phyloP scores from a whole-genome alignment of 1,140 invertebrate species.

The Camponotus pennsylvanicus region DNA sequence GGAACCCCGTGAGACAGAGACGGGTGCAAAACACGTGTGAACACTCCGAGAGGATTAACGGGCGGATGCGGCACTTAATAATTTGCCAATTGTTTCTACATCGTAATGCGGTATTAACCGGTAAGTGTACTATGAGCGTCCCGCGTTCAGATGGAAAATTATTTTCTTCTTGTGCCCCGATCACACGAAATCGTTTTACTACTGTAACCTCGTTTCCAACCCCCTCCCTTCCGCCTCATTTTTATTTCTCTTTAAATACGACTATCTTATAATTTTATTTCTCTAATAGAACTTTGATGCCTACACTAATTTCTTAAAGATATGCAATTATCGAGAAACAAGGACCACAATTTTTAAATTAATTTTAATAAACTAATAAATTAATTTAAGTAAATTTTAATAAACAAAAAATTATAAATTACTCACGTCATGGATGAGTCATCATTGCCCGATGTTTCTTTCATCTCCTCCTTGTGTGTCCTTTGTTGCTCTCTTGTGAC shows the following conservation, averaged over 20 bases:
- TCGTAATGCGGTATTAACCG: constrained; percentile 1
- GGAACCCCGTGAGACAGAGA: constrained; percentile 50
- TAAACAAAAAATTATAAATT: too few relatives aligned
- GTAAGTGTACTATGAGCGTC: constrained; percentile 14
- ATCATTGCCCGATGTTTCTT: too few relatives aligned
- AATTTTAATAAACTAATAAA: too few relatives aligned
- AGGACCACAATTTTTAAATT: too few relatives aligned
- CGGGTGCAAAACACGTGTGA: constrained; percentile 60
- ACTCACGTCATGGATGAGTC: too few relatives aligned
- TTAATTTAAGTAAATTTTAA: too few relatives aligned
- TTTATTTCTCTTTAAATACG: neutral
- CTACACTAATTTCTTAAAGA: neutral
- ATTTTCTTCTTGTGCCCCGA: constrained; percentile 39
- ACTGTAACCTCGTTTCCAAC: neutral
- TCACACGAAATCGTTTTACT: neutral
- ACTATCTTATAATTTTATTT: neutral
- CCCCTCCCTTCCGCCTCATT: neutral
- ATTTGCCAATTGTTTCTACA: constrained; percentile 60
- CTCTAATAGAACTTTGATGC: neutral
- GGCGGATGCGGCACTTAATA: constrained; percentile 60
- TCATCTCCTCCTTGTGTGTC: too few relatives aligned
- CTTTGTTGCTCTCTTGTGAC: too few relatives aligned
- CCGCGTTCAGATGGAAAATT: constrained; percentile 18
- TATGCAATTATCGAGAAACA: neutral
- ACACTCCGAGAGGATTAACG: constrained; percentile 51